A percentile compares a stretch with the other conserved stretches of the same genome.
Conservation (phyloP, 2,113 vertebrate species). For the Andinoacara biseriatus region DNA sequence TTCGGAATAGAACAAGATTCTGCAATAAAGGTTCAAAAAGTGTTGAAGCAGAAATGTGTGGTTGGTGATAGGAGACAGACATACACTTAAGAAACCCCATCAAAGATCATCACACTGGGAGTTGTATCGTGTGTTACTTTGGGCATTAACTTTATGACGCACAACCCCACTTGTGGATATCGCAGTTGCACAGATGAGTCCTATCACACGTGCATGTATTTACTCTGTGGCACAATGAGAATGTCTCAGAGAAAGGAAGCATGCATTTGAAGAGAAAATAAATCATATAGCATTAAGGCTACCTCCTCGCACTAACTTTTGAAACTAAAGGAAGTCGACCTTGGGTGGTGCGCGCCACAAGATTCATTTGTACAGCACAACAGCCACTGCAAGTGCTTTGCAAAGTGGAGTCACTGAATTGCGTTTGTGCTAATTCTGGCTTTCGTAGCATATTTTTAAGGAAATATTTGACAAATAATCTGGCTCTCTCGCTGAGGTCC, state of each 20-base stretch:
- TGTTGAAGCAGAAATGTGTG: not conserved
- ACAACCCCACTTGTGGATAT: not conserved
- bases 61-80: not conserved
- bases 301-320: not conserved
- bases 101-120: not conserved
- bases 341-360: not conserved
- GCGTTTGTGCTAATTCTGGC: too few species aligned
- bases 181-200: not conserved
- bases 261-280: not conserved
- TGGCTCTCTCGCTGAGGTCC: too few species aligned
- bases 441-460: too few species aligned
- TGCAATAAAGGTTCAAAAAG: not conserved
- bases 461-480: too few species aligned
- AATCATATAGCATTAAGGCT: not conserved
- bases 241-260: not conserved
- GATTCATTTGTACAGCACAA: not conserved
- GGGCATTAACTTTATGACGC: not conserved
- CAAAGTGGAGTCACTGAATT: too few species aligned
- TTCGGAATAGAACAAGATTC: not conserved
- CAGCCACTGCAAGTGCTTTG: not conserved
- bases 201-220: not conserved
- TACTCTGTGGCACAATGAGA: not conserved
- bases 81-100: not conserved
- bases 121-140: not conserved
- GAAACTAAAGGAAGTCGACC: constrained; percentile 1